A percentile compares a stretch with the other conserved stretches of the same genome.
These are phyloP conservation scores for Lepidostoma basale DNA, from an alignment of 1,140 invertebrate species.

Conservation along the genomic window DNA sequence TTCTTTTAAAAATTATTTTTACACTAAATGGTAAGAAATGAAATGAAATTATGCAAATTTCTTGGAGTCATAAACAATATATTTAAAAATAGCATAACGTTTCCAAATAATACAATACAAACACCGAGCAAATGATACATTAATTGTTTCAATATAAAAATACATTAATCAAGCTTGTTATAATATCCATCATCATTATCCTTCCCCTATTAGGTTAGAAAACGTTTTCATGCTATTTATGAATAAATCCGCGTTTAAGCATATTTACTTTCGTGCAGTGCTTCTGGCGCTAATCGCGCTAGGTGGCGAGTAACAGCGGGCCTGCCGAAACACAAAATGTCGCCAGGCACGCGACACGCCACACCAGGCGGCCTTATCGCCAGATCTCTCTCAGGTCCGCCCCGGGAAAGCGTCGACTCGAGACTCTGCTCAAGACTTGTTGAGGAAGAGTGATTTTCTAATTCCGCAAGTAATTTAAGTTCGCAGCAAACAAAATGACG, in stretches of 20 bases:
- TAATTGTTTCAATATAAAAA: not conserved
- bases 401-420: too few species aligned
- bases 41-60: too few species aligned
- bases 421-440: too few species aligned
- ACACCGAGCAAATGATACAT: not conserved
- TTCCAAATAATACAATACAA: not conserved
- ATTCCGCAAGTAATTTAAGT: too few species aligned
- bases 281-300: conserved; percentile 37
- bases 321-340: conserved; percentile 37
- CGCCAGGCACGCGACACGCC: conserved; percentile 35
- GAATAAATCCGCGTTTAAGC: conserved; percentile 16
- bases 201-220: not conserved
- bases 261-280: conserved; percentile 33
- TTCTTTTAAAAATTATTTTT: too few species aligned
- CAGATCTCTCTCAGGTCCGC: too few species aligned
- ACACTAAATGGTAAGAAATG: too few species aligned
- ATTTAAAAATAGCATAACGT: too few species aligned
- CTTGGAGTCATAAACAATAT: too few species aligned
- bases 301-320: conserved; percentile 33
- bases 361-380: too few species aligned
- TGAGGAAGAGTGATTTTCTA: too few species aligned
- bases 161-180: not conserved
- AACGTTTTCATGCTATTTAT: not conserved
- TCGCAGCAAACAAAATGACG: too few species aligned
- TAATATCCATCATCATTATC: conserved; percentile 11